phyloP scores from a whole-genome alignment of 2,888 invertebrate genomes.

The Agonopterix subpropinquella region DNA sequence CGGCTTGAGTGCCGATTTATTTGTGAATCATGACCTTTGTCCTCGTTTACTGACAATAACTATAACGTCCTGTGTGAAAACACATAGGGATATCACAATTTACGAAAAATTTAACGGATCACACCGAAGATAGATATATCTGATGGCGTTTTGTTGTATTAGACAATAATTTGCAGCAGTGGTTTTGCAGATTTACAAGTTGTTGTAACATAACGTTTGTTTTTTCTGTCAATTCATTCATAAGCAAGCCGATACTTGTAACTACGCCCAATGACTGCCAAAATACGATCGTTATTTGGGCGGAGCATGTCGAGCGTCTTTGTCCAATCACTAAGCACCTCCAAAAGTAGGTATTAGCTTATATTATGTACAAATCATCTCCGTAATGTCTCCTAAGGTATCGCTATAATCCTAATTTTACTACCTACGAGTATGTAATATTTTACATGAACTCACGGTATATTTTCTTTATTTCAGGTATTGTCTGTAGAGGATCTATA shows the following conservation, averaged over 20 bases:
- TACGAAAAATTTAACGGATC: too few relatives aligned
- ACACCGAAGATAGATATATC: too few relatives aligned
- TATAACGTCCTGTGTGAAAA: too few relatives aligned
- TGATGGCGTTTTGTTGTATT: too few relatives aligned
- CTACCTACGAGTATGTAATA: neutral
- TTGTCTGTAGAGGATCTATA: conserved; percentile 50
- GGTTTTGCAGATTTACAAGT: too few relatives aligned
- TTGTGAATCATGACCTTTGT: conserved; percentile 45
- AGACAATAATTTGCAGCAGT: too few relatives aligned
- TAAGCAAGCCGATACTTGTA: neutral
- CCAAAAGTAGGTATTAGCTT: too few relatives aligned
- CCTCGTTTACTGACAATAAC: too few relatives aligned
- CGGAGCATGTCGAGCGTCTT: conserved; percentile 40
- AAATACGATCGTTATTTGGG: conserved; percentile 57
- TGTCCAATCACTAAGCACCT: conserved; percentile 47
- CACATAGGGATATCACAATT: too few relatives aligned
- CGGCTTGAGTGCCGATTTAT: conserved; percentile 62
- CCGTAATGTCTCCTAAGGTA: neutral
- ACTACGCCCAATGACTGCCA: conserved; percentile 25
- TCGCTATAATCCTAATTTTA: conserved; percentile 22
- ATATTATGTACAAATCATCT: too few relatives aligned
- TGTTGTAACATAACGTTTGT: too few relatives aligned
- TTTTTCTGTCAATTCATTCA: too few relatives aligned
- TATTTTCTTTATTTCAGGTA: conserved; percentile 37
- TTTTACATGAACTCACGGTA: neutral